phyloP scores from a whole-genome alignment of 35 echinoderm and acorn worm species.

The Heliocidaris erythrogramma region DNA sequence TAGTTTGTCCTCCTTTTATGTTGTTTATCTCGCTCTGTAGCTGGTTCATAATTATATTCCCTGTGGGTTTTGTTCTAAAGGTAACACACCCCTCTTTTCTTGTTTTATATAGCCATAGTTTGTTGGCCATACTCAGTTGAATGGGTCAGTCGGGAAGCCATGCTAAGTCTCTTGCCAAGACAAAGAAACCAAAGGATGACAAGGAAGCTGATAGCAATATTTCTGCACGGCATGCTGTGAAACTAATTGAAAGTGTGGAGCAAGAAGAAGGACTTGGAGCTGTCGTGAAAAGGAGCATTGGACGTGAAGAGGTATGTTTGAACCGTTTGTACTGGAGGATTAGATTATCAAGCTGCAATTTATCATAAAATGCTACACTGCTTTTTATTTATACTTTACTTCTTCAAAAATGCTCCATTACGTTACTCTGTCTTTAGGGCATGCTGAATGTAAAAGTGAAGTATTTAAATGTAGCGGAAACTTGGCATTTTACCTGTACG shows the following conservation, averaged over 20 bases:
- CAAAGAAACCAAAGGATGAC: background rate
- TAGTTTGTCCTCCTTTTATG: too few species aligned
- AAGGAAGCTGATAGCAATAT: background rate
- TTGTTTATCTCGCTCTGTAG: too few species aligned
- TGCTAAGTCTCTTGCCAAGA: background rate
- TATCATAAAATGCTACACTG: too few species aligned
- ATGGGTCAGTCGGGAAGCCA: conserved; percentile 39
- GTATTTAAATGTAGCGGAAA: too few species aligned
- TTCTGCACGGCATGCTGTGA: conserved; percentile 6
- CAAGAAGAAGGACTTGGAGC: conserved; percentile 12
- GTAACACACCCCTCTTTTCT: background rate
- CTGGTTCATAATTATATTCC: too few species aligned
- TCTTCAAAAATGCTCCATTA: too few species aligned
- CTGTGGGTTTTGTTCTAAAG: background rate
- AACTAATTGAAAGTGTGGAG: background rate
- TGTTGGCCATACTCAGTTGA: background rate
- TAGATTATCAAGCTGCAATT: too few species aligned
- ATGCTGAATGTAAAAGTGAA: too few species aligned
- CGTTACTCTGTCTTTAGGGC: too few species aligned
- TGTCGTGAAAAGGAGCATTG: conserved; percentile 17
- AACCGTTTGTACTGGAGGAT: background rate
- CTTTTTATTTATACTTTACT: too few species aligned
- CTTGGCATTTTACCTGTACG: too few species aligned
- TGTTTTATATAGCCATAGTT: background rate
- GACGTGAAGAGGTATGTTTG: conserved; percentile 23